Percentiles rank a stretch among this genome's conserved stretches.
Conservation (phyloP, 2,888 invertebrate genomes). For the Eupithecia exiguata region DNA sequence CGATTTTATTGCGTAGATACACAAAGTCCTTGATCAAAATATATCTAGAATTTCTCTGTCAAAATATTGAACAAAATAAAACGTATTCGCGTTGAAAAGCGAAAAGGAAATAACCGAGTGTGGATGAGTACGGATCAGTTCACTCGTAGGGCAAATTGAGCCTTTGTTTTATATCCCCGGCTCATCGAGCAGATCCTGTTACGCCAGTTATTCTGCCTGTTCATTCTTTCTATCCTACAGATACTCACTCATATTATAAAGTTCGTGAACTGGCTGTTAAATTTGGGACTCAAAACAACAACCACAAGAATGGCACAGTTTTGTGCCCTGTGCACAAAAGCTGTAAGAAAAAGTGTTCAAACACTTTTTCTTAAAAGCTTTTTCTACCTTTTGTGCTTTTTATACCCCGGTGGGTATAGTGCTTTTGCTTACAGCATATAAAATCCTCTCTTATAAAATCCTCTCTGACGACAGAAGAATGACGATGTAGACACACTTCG, state of each 20-base stretch:
- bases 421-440: no score
- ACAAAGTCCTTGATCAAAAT: neutral
- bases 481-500: no score
- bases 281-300: no score
- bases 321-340: no score
- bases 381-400: no score
- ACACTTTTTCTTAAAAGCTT: no score
- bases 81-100: conserved; percentile 16
- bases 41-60: conserved; percentile 11
- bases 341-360: no score
- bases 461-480: no score
- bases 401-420: no score
- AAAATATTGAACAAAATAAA: conserved; percentile 17
- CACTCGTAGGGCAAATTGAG: conserved; percentile 65
- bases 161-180: conserved; percentile 66
- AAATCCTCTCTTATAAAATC: no score
- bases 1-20: neutral
- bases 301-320: no score
- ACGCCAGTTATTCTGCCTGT: conserved; percentile 42
- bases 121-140: conserved; percentile 60
- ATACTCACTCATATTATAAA: neutral
- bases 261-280: neutral
- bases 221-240: neutral
- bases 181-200: conserved; percentile 66
- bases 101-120: conserved; percentile 41